Evolutionary conservation across 92 coral and sea anemone species (phyloP).

Genomic region (Heliopora coerulea): DNA sequence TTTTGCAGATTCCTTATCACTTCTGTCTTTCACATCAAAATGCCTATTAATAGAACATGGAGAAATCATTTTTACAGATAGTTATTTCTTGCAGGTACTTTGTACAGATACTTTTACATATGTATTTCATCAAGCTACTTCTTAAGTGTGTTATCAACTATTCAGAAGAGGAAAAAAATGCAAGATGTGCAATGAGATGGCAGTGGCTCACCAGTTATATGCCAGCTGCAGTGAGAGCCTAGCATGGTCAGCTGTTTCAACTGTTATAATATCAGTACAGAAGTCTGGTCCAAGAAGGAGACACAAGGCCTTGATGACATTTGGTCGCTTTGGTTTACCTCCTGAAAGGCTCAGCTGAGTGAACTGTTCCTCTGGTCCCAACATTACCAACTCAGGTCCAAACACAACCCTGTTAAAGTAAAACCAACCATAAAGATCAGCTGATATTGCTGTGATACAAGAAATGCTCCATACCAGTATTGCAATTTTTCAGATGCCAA

Average conservation of each 20-base stretch:
- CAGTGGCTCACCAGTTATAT: conserved; percentile 80
- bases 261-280: conserved; percentile 96
- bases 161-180: too few species aligned
- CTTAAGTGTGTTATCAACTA: too few species aligned
- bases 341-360: conserved; percentile 97
- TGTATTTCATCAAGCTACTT: too few species aligned
- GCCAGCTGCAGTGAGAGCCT: conserved; percentile 91
- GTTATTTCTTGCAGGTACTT: neutral
- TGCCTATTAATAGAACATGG: conserved; percentile 56
- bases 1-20: conserved; percentile 83
- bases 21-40: conserved; percentile 81
- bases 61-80: neutral
- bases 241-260: conserved; percentile 98
- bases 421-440: neutral
- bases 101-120: too few species aligned
- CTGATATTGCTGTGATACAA: neutral
- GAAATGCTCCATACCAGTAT: neutral
- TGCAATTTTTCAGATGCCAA: too few species aligned
- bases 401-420: conserved; percentile 67
- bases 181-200: too few species aligned
- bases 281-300: conserved; percentile 96
- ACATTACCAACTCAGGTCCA: conserved; percentile 98
- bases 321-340: conserved; percentile 97
- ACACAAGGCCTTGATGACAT: conserved; percentile 96
- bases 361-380: conserved; percentile 98